Conservation (phyloP, 2,113 vertebrate species). For the Neofelis nebulosa region DNA sequence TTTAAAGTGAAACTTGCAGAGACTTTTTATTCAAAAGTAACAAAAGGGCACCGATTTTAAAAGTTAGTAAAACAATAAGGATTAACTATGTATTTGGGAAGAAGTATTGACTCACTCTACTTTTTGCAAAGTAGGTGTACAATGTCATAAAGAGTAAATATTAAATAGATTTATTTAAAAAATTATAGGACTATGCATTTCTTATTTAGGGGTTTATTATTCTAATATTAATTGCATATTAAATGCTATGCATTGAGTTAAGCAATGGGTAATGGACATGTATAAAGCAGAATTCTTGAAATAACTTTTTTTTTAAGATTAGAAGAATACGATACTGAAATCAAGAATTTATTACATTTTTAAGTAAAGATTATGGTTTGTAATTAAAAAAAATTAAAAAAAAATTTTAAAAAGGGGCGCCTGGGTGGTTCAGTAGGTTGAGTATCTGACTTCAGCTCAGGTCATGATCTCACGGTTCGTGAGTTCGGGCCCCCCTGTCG, state of each 20-base stretch:
- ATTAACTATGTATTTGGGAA: background rate
- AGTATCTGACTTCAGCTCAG: too few relatives aligned
- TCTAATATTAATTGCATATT: background rate
- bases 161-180: background rate
- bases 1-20: background rate
- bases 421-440: too few relatives aligned
- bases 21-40: background rate
- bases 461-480: too few relatives aligned
- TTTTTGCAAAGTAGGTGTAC: background rate
- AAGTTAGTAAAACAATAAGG: background rate
- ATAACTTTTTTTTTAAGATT: background rate
- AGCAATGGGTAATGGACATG: background rate
- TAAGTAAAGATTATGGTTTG: too few relatives aligned
- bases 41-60: background rate
- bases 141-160: background rate
- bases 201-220: background rate
- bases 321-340: background rate
- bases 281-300: background rate
- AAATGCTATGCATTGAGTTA: background rate
- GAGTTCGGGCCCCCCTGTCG: too few relatives aligned
- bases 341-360: background rate
- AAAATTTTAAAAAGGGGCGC: too few relatives aligned
- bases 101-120: background rate
- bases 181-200: background rate
- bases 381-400: too few relatives aligned